These are phyloP conservation scores for Leptocoma aspasia DNA, from an alignment of 2,113 vertebrate species.

Conservation along the genomic window DNA sequence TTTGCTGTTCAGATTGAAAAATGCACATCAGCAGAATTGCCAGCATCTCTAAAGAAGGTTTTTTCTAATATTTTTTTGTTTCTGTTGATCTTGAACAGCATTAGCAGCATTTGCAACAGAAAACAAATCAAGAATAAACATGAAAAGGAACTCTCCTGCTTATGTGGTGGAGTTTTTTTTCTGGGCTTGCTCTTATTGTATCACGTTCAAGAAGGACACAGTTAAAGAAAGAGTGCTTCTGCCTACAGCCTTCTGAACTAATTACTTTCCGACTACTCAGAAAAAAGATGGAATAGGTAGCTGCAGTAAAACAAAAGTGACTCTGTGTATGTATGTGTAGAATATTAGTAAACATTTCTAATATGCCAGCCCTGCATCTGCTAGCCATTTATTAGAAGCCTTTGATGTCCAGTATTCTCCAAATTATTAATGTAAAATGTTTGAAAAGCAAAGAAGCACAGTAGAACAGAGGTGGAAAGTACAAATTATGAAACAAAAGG, in stretches of 20 bases:
- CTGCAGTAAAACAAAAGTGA: not conserved
- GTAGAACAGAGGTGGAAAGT: not conserved
- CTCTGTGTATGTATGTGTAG: not conserved
- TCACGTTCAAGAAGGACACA: not conserved
- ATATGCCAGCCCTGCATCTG: not conserved
- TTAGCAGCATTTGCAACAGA: not conserved
- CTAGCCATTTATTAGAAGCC: not conserved
- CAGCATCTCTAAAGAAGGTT: not conserved
- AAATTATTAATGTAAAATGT: not conserved
- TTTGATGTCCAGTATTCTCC: not conserved
- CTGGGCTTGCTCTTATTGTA: not conserved
- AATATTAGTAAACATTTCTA: not conserved
- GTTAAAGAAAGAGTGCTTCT: not conserved
- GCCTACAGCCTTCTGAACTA: not conserved
- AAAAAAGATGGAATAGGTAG: not conserved
- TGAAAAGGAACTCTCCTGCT: not conserved
- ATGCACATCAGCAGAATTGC: not conserved
- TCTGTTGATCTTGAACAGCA: not conserved
- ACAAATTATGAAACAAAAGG: not conserved
- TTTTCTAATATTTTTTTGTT: not conserved
- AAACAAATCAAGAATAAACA: not conserved
- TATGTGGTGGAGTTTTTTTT: not conserved
- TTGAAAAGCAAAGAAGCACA: not conserved
- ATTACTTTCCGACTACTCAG: not conserved
- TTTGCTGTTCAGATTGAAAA: not conserved